Evolutionary conservation across 2,888 invertebrate species (phyloP).

Genomic region (Hirtodrosophila cameraria): DNA sequence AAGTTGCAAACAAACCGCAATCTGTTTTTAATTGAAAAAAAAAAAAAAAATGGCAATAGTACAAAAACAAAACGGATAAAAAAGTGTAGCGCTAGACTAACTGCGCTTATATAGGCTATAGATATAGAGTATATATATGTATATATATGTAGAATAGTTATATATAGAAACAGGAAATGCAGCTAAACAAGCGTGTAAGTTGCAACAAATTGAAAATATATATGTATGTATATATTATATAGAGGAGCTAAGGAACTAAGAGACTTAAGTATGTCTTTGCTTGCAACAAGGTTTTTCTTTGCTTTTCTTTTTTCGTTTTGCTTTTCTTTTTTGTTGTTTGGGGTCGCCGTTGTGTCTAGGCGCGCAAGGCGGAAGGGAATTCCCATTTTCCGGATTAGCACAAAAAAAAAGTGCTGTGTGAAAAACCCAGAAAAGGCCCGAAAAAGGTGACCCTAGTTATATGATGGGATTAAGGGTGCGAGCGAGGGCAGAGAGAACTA

Average conservation of each 20-base stretch:
- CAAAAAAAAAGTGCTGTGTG: constrained; percentile 41
- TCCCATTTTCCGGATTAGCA: constrained; percentile 77
- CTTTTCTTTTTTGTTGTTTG: constrained; percentile 20
- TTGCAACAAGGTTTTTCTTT: background rate
- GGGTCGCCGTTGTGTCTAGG: constrained; percentile 55
- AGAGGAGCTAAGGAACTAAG: constrained; percentile 35
- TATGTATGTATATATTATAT: background rate
- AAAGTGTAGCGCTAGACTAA: constrained; percentile 13
- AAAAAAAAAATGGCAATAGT: constrained; percentile 5
- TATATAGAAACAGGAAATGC: constrained; percentile 67
- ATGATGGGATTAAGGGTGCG: constrained; percentile 76
- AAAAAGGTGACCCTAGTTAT: too few species aligned
- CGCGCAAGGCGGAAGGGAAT: constrained; percentile 70
- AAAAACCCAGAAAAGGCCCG: constrained; percentile 29
- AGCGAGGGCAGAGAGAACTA: constrained; percentile 60
- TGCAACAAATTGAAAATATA: constrained; percentile 58
- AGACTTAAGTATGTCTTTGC: constrained; percentile 35
- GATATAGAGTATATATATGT: too few species aligned
- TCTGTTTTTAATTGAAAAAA: constrained; percentile 68
- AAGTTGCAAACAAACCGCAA: constrained; percentile 67
- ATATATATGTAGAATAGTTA: too few species aligned
- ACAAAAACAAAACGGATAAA: background rate
- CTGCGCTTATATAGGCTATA: background rate
- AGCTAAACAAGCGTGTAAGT: constrained; percentile 73
- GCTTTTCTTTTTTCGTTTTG: constrained; percentile 16